A percentile compares a stretch with the other conserved stretches of the same genome.
phyloP scores from a whole-genome alignment of 2,797 vertebrate species.

The Intellagama lesueurii region DNA sequence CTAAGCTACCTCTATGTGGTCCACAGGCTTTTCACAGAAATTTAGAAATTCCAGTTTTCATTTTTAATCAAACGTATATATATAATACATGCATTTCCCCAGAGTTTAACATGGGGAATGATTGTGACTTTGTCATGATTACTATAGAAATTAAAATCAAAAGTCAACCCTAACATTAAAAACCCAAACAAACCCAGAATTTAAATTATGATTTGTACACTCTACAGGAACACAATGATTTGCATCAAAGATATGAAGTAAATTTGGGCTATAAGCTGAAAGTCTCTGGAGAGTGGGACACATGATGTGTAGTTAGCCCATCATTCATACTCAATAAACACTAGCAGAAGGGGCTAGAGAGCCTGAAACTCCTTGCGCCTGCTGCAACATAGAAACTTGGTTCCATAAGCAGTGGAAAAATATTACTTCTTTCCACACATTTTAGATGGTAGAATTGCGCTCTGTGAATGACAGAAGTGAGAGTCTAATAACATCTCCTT shows the following conservation, averaged over 20 bases:
- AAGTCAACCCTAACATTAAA: neutral
- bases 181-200: neutral
- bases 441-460: too few relatives aligned
- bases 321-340: neutral
- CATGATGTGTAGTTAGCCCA: neutral
- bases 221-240: neutral
- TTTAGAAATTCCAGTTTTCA: neutral
- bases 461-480: neutral
- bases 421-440: too few relatives aligned
- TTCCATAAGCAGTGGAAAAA: neutral
- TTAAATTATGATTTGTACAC: neutral
- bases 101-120: conserved; percentile 1
- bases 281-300: neutral
- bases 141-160: conserved; percentile 11
- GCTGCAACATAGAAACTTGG: neutral
- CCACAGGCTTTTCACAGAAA: conserved; percentile 4
- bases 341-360: neutral
- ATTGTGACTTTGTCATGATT: conserved; percentile 13
- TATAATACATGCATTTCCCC: neutral
- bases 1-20: conserved; percentile 18
- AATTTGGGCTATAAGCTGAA: neutral
- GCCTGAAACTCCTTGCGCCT: neutral
- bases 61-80: conserved; percentile 15
- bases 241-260: neutral
- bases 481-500: neutral